Base-by-base conservation (phyloP, 2,797 vertebrate species). In the Taenioides sp. region DNA sequence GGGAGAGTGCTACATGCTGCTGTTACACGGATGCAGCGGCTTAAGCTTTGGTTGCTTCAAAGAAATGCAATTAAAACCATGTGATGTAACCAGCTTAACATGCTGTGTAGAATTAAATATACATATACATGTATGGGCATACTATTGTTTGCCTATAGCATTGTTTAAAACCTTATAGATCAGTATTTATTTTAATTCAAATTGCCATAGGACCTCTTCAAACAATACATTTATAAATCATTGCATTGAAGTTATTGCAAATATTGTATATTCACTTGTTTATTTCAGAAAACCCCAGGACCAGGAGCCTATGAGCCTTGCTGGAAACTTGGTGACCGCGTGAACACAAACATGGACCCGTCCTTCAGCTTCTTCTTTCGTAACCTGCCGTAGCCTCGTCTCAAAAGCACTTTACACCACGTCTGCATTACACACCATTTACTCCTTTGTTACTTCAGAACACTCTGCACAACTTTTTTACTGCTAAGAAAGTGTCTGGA, bases 301-400 rank as follows among this genome's bases (percentile, higher is more conserved):
- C 93, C 95, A 0, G 93, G 94, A 78, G 84, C 91, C 0, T 94
- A 86, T 5, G 82, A 87, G 47, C 68, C 87, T 20, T 84, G 71
- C 0, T 78, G 71, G 76, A 93, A 92, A 55, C 77, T 85, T 74
- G 89, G 87, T 12, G 89, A 75, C 60, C 81, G 73, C 54, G 71
- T 89, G 2, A 50, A 63, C 61, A 79, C 77, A 0, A 25, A 87
- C 66, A 87, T 76, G 66, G 91, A 83, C 6, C 83, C 74, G 16
- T 86, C 89, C 17, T 89, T 91, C 7, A 76, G 88, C 63, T 81
- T 92, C 73, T 89, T 87, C 87, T 95, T 92, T 88, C 90, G 77
- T 69, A 90, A 89, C 73, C 80, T 88, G 22, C 82, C 86, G 52
- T 93, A 91, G 43, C 17, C 43, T 20, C 63, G 54, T 28, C 64